These are phyloP conservation scores for Eudyptes chrysolophus DNA, from an alignment of 2,113 vertebrate genomes.

Conservation along the genomic window DNA sequence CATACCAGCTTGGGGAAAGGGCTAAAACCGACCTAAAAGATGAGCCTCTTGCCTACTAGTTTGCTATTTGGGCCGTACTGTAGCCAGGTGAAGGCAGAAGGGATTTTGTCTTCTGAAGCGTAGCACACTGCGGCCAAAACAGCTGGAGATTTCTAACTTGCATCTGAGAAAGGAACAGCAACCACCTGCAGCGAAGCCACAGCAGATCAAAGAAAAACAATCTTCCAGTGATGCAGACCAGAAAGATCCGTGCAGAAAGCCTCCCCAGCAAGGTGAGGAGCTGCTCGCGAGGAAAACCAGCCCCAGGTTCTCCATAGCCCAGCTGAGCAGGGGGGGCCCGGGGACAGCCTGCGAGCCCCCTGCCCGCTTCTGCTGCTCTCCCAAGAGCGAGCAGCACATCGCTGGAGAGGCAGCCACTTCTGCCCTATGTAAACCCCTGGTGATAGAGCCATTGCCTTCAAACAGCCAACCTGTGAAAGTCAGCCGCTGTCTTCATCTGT, in stretches of 20 bases:
- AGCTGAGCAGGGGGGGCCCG: not conserved
- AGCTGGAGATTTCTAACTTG: not conserved
- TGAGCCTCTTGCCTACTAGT: accelerated
- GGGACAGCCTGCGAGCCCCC: not conserved
- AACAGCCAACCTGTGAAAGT: accelerated
- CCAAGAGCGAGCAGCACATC: not conserved
- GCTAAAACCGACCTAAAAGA: accelerated
- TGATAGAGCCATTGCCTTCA: not conserved
- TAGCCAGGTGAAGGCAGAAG: not conserved
- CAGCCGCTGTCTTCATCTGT: accelerated
- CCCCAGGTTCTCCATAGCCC: not conserved
- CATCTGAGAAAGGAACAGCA: not conserved
- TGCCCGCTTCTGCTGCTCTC: not conserved
- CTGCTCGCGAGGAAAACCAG: not conserved
- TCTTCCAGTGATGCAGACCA: accelerated
- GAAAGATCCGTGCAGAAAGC: accelerated
- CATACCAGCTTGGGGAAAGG: accelerated
- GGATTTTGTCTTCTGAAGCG: not conserved
- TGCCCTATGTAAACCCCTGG: accelerated
- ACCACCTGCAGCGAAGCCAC: accelerated
- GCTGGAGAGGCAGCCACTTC: accelerated
- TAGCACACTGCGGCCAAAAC: not conserved
- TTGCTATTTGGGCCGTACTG: not conserved
- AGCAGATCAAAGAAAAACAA: not conserved
- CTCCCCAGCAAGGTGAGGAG: not conserved